phyloP scores from a whole-genome alignment of 2,113 vertebrate genomes.

The Antigone vipio region DNA sequence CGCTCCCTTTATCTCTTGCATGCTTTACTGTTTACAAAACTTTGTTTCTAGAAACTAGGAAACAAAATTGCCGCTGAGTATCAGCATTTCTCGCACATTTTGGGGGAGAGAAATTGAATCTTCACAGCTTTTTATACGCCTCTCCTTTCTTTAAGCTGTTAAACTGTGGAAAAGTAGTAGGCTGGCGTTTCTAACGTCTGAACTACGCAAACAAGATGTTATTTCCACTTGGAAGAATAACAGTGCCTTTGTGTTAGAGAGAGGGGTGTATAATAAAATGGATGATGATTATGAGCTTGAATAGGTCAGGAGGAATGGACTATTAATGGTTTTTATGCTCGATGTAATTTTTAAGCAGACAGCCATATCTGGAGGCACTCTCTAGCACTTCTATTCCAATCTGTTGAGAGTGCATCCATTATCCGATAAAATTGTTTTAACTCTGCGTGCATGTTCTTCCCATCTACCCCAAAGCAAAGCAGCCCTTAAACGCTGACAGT shows the following conservation, averaged over 20 bases:
- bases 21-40: neutral
- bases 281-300: neutral
- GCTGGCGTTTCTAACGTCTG: neutral
- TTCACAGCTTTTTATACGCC: neutral
- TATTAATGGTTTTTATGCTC: neutral
- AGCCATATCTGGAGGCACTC: neutral
- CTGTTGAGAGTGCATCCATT: neutral
- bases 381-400: neutral
- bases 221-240: neutral
- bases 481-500: neutral
- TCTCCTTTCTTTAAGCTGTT: neutral
- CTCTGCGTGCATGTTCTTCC: neutral
- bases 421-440: neutral
- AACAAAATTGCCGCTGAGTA: neutral
- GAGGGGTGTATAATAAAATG: neutral
- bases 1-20: neutral
- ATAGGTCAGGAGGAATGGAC: neutral
- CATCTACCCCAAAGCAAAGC: neutral
- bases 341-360: conserved; percentile 9
- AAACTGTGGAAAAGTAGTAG: neutral
- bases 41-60: neutral
- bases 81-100: neutral
- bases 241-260: neutral
- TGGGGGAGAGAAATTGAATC: neutral
- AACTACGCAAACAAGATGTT: neutral